Conservation (phyloP, 2,797 vertebrate genomes). For the Cygnus olor region DNA sequence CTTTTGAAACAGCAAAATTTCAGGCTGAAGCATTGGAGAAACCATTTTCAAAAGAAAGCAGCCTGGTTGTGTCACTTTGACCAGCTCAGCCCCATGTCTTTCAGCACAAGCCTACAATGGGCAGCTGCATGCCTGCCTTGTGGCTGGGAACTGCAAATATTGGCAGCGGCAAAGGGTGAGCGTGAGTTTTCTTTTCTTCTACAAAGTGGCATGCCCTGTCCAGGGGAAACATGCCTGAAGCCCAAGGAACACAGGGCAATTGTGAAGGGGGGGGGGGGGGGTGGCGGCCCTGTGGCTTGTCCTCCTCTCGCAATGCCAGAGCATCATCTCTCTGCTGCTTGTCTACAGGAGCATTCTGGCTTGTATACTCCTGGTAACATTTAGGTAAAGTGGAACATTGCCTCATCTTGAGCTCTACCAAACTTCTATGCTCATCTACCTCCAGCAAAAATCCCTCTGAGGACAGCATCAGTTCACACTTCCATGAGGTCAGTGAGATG, state of each 20-base stretch:
- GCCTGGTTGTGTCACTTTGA: fast-evolving
- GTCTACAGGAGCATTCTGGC: not conserved
- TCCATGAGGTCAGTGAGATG: not conserved
- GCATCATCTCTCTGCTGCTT: not conserved
- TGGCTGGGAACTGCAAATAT: not conserved
- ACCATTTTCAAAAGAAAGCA: not conserved
- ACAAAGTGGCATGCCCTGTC: not conserved
- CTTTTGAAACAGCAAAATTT: not conserved
- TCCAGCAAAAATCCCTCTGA: not conserved
- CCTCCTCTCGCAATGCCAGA: not conserved
- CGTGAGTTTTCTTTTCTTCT: not conserved
- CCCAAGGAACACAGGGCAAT: not conserved
- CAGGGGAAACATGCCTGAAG: not conserved
- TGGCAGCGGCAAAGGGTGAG: not conserved
- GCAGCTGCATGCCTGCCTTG: not conserved
- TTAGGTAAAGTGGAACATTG: not conserved
- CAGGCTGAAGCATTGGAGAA: not conserved
- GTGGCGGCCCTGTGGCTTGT: not conserved
- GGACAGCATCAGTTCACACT: not conserved
- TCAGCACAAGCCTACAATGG: fast-evolving
- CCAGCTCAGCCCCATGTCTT: not conserved
- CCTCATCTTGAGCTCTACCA: not conserved
- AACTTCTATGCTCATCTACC: not conserved
- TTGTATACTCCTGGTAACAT: not conserved
- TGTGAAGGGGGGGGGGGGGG: not conserved